Evolutionary conservation across 2,888 invertebrate species (phyloP), one percentile per base, ranked within the genome.

Genomic region (Temnothorax rugatulus): DNA sequence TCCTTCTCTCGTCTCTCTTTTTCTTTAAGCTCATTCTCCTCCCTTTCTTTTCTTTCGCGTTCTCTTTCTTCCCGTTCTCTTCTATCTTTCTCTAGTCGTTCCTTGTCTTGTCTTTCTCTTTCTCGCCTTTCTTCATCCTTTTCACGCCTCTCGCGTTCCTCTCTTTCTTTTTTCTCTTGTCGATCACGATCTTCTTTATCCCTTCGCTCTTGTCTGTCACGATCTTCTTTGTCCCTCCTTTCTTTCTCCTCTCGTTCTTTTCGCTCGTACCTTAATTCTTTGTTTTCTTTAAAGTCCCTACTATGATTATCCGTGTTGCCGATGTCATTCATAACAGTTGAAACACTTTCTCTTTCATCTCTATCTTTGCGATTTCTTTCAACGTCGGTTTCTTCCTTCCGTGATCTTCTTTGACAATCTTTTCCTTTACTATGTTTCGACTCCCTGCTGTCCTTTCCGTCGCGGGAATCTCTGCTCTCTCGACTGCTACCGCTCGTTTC

Each of bases 1-100:
- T 93, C 93, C 69, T 93, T 94, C 83, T 94, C 95, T 59, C 89
- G 92, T 82, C 90, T 92, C 87, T 95, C 95, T 86, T 94, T 95
- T 88, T 94, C 91, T 52, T 92, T 93, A 54, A 90, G 91, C 57
- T 92, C 91, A 77, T 91, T 92, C 63, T 93, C 94, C 74, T 95
- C 94, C 82, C 92, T 91, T 57, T 95, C 94, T 87, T 91, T 86
- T 86, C 90, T 81, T 88, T 93, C 88, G 71, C 93, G 92, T 81
- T 92, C 91, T 85, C 92, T 91, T 74, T 93, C 94, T 73, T 95
- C 94, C 82, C 92, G 91, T 54, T 95, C 94, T 79, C 92, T 90
- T 86, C 93, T 90, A 82, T 93, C 94, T 77, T 91, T 93, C 15
- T 92, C 90, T n/a, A 93, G 92, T 29, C 93, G 91, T 84, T 93